Conservation (phyloP, 2,888 invertebrate species). For the Baronia brevicornis region DNA sequence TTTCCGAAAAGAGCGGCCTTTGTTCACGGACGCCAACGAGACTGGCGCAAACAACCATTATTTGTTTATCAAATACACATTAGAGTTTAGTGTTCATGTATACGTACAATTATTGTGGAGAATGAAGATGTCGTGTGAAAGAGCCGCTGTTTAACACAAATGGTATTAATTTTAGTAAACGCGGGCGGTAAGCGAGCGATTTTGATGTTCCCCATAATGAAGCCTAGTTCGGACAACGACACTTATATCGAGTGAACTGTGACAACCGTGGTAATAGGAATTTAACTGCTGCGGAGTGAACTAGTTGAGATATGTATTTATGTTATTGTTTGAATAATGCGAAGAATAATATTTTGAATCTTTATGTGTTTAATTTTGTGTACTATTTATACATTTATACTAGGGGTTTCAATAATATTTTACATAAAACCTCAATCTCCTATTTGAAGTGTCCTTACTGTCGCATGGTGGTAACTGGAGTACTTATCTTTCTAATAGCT, state of each 20-base stretch:
- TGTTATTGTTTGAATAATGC: no score
- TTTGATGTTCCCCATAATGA: conserved; percentile 51
- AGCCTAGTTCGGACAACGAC: conserved; percentile 46
- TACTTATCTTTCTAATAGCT: no score
- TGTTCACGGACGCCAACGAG: conserved; percentile 58
- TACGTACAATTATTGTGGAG: conserved; percentile 42
- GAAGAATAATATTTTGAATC: no score
- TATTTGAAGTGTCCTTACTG: no score
- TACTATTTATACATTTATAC: no score
- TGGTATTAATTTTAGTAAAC: conserved; percentile 62
- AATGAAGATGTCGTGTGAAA: conserved; percentile 72
- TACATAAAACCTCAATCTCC: no score
- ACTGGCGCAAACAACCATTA: conserved; percentile 46
- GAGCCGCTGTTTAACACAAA: conserved; percentile 50
- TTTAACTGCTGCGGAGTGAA: no score
- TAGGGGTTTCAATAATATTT: no score
- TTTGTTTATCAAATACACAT: conserved; percentile 72
- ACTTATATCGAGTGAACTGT: conserved; percentile 44
- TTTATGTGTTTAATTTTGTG: conserved; percentile 1
- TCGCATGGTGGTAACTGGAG: no score
- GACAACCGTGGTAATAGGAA: conserved; percentile 24
- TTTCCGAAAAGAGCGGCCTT: conserved; percentile 64
- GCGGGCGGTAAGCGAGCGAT: conserved; percentile 47
- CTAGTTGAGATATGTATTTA: no score
- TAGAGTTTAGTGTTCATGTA: conserved; percentile 43